Conservation (phyloP, 1,140 invertebrate genomes). For the Bacillus rossius region DNA sequence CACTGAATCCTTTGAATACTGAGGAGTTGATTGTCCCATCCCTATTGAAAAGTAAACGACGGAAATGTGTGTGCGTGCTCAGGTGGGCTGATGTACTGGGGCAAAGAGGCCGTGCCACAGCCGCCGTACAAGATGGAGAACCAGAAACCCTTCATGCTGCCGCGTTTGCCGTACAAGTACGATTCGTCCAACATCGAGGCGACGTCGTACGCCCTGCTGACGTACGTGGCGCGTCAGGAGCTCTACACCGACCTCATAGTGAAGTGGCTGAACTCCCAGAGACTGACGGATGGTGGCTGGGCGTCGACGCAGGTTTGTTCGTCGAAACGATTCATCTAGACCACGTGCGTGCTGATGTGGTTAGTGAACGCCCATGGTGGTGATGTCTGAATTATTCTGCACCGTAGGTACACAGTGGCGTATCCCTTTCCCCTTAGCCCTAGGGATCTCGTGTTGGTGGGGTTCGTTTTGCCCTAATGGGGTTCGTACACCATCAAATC, state of each 20-base stretch:
- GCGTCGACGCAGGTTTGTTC: slow-evolving; percentile 74
- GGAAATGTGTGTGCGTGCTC: slow-evolving; percentile 11
- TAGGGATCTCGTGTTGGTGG: no score
- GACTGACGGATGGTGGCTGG: slow-evolving; percentile 90
- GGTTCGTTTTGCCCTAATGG: no score
- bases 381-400: no score
- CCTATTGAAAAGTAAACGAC: no score
- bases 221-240: slow-evolving; percentile 79
- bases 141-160: slow-evolving; percentile 84
- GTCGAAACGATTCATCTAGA: no score
- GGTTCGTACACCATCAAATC: no score
- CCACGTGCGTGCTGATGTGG: no score
- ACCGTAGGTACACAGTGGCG: no score
- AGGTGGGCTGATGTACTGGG: slow-evolving; percentile 83
- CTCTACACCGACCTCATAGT: slow-evolving; percentile 78
- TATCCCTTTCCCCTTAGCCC: no score
- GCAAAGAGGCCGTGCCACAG: slow-evolving; percentile 63
- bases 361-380: no score
- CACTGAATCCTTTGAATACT: no score
- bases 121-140: slow-evolving; percentile 82
- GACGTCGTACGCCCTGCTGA: slow-evolving; percentile 87
- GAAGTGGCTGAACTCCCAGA: slow-evolving; percentile 87
- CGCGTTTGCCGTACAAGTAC: slow-evolving; percentile 78
- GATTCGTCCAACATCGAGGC: slow-evolving; percentile 90
- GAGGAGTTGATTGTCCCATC: background rate